Conservation (phyloP, 2,113 vertebrate species). For the Onychostoma macrolepis region DNA sequence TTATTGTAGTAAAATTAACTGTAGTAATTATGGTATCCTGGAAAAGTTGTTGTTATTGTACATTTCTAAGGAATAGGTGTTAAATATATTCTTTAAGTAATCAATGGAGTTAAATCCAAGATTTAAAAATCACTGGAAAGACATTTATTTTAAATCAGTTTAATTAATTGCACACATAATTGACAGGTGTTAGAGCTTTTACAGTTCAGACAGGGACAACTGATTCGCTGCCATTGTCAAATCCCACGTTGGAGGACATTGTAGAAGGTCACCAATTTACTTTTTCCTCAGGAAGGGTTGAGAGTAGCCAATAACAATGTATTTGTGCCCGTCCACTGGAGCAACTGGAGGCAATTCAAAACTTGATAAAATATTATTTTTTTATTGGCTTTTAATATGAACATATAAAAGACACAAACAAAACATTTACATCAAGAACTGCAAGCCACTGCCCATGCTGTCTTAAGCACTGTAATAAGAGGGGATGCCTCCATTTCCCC, state of each 20-base stretch:
- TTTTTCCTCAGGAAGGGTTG: constrained; percentile 32
- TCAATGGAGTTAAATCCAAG: background rate
- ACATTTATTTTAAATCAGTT: constrained; percentile 76
- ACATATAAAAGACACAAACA: constrained; percentile 79
- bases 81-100: background rate
- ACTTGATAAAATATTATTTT: constrained; percentile 84
- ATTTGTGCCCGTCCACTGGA: constrained; percentile 63
- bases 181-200: constrained; percentile 77
- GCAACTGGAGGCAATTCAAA: constrained; percentile 78
- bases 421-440: constrained; percentile 80
- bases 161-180: constrained; percentile 82
- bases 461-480: constrained; percentile 72
- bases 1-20: background rate
- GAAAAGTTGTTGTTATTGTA: background rate
- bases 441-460: constrained; percentile 79
- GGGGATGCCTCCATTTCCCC: constrained; percentile 60
- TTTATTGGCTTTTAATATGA: constrained; percentile 84
- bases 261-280: constrained; percentile 63
- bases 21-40: background rate
- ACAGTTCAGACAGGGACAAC: constrained; percentile 73
- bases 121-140: constrained; percentile 60
- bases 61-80: background rate
- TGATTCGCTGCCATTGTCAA: constrained; percentile 52
- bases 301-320: constrained; percentile 40
- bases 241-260: constrained; percentile 54